Conservation (phyloP, 2,888 invertebrate species). For the Euzophera pinguis region DNA sequence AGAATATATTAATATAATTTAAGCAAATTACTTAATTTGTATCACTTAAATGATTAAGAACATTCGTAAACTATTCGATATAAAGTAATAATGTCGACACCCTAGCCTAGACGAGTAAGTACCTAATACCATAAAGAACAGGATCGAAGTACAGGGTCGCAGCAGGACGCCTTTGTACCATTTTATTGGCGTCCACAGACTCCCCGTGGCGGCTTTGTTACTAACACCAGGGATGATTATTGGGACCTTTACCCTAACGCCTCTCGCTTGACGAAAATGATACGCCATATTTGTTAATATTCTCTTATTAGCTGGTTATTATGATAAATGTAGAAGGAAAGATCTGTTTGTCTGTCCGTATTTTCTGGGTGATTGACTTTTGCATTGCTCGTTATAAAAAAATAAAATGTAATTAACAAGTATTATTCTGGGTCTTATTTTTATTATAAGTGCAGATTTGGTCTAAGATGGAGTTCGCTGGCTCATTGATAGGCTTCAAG, state of each 20-base stretch:
- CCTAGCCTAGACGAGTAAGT: conserved; percentile 49
- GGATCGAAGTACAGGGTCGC: conserved; percentile 23
- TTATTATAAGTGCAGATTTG: no score
- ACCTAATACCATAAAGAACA: conserved; percentile 25
- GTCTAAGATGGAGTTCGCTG: no score
- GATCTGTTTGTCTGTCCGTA: not conserved
- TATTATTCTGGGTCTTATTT: no score
- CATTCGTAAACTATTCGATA: conserved; percentile 29
- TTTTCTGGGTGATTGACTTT: not conserved
- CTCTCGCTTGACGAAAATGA: conserved; percentile 32
- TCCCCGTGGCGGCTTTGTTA: conserved; percentile 45
- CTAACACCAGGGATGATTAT: conserved; percentile 35
- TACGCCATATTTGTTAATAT: conserved; percentile 54
- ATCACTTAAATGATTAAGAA: conserved; percentile 22
- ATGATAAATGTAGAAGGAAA: not conserved
- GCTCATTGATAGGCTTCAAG: no score
- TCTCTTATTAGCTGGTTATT: conserved; percentile 16
- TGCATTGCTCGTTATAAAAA: no score
- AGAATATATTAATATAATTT: not conserved
- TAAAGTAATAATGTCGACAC: conserved; percentile 59
- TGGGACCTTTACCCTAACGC: conserved; percentile 37
- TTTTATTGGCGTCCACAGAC: conserved; percentile 64
- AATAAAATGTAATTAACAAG: no score
- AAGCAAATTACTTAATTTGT: conserved; percentile 6
- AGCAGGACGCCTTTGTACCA: conserved; percentile 57